Evolutionary conservation across 2,888 invertebrate species (phyloP).

Genomic region (Choreutis nemorana): DNA sequence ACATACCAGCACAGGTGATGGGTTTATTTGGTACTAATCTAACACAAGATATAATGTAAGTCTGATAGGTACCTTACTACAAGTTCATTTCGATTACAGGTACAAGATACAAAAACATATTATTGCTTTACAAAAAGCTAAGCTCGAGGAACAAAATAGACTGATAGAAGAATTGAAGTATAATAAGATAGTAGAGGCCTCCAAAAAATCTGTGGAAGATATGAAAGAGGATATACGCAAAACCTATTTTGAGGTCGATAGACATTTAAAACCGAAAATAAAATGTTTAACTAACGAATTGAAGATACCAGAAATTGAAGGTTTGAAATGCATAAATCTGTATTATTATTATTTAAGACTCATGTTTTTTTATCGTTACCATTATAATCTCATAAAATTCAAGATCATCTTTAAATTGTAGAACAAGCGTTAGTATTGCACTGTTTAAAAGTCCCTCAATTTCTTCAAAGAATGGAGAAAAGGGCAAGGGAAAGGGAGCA

Average conservation of each 20-base stretch:
- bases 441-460: slow-evolving; percentile 70
- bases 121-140: slow-evolving; percentile 74
- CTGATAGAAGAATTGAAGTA: slow-evolving; percentile 77
- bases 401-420: slow-evolving; percentile 15
- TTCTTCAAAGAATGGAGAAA: slow-evolving; percentile 76
- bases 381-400: not conserved
- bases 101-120: slow-evolving; percentile 76
- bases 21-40: no score
- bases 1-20: slow-evolving; percentile 50
- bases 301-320: slow-evolving; percentile 48
- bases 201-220: slow-evolving; percentile 63
- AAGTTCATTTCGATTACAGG: slow-evolving; percentile 29
- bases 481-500: slow-evolving; percentile 72
- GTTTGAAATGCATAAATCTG: slow-evolving; percentile 18
- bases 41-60: no score
- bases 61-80: not conserved
- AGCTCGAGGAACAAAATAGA: slow-evolving; percentile 75
- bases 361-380: slow-evolving; percentile 1
- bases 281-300: slow-evolving; percentile 58
- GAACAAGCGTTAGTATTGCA: slow-evolving; percentile 46
- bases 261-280: slow-evolving; percentile 64
- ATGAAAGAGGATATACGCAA: slow-evolving; percentile 67
- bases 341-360: not conserved
- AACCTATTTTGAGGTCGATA: slow-evolving; percentile 63
- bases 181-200: slow-evolving; percentile 72